Evolutionary conservation across 2,113 vertebrate species (phyloP).

Genomic region (Triplophysa siluroides): DNA sequence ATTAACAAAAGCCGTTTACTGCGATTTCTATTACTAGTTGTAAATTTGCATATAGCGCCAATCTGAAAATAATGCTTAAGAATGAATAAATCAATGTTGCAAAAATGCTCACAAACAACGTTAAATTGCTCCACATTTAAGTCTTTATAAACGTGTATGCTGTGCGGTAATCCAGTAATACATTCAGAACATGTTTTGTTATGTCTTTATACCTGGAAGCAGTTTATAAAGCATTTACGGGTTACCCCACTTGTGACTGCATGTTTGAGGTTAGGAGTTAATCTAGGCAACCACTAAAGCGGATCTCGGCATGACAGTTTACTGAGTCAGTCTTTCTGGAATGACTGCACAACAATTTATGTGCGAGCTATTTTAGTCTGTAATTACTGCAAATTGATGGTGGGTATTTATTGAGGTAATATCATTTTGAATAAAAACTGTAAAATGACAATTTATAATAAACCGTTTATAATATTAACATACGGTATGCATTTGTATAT

Average conservation of each 20-base stretch:
- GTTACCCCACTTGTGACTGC: not conserved
- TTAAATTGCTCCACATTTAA: not conserved
- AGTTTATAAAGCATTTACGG: slow-evolving; percentile 1
- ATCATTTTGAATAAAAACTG: too few species aligned
- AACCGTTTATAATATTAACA: too few species aligned
- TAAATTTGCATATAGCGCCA: too few species aligned
- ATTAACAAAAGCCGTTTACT: too few species aligned
- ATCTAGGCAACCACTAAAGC: slow-evolving; percentile 15
- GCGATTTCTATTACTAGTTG: too few species aligned
- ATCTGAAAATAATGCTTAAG: too few species aligned
- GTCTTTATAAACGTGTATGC: slow-evolving; percentile 16
- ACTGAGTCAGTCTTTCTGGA: not conserved
- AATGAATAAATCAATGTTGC: not conserved
- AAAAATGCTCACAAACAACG: not conserved
- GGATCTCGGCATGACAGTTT: slow-evolving; percentile 8
- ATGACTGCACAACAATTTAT: not conserved
- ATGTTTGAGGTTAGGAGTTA: not conserved
- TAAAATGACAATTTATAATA: too few species aligned
- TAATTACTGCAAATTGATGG: not conserved
- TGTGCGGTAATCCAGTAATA: not conserved
- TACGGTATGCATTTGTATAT: too few species aligned
- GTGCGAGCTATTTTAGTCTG: not conserved
- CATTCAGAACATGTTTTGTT: not conserved
- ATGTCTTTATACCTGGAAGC: slow-evolving; percentile 21
- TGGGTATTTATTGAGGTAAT: too few species aligned